Base-by-base conservation (phyloP, 2,113 vertebrate species). In the Syngnathus floridae region DNA sequence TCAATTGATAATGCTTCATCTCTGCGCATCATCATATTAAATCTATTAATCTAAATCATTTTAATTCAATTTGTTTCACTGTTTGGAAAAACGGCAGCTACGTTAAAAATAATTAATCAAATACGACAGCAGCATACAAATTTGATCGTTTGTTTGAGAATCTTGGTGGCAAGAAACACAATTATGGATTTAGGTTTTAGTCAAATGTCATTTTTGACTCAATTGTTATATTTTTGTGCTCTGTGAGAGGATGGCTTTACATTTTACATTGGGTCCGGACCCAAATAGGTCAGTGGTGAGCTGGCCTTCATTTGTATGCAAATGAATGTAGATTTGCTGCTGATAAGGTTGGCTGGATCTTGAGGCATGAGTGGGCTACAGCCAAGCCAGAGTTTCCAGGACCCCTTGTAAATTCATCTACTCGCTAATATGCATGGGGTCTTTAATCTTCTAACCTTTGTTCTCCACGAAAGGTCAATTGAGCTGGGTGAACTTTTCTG, bases 261-360 rank as follows among this genome's bases (percentile, higher is more conserved):
- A 52, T 87, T 87, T 82, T 85, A 64, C 72, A 52, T 87, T 74
- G 65, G 46, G 73, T 73, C 67, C 65, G 74, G 75, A 65, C 78
- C 77, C 78, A 88, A 86, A 71, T 88, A 76, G 85, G 87, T 83
- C 87, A 87, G 75, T 71, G 78, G 78, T n/a, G 64, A 81, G 79
- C 79, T 67, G 62, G 80, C 62, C 80, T 79, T 84, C 81, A 87
- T 88, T 86, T 85, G 71, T 86, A 88, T 88, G 87, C 84, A 88
- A 86, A 88, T 87, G 74, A 69, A 84, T 85, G 87, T 81, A 88
- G 84, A 87, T 86, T 78, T 80, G 70, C 73, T 66, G 73, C 80
- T 87, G 87, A 84, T 87, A 85, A 86, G 85, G 81, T 82, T 84
- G 82, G 78, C 71, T 78, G 79, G 81, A 71, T 83, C 84, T 84